phyloP scores from a whole-genome alignment of 1,140 invertebrate species.

The Ceratina australensis region DNA sequence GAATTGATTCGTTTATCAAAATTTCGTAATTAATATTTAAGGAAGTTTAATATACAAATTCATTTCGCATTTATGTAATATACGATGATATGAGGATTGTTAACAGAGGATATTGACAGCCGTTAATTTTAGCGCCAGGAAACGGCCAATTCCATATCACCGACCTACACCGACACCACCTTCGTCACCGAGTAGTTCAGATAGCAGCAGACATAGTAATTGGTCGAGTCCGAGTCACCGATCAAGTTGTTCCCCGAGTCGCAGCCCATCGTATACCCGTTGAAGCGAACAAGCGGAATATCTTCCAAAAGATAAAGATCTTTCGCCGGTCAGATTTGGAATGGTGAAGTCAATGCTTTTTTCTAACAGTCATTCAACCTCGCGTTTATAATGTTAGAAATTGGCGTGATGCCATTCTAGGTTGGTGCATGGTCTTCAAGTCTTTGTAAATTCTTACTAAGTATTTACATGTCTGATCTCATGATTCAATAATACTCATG shows the following conservation, averaged over 20 bases:
- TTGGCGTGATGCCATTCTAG: constrained; percentile 13
- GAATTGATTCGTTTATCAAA: too few relatives aligned
- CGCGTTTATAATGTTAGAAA: constrained; percentile 27
- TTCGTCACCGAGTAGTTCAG: constrained; percentile 84
- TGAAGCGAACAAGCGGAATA: constrained; percentile 36
- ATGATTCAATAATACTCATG: constrained; percentile 44
- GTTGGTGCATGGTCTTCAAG: constrained; percentile 38
- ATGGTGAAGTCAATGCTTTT: constrained; percentile 26
- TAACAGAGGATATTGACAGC: constrained; percentile 45
- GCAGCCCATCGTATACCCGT: constrained; percentile 73
- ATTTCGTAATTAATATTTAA: too few relatives aligned
- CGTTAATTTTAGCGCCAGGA: constrained; percentile 87
- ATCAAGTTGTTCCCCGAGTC: constrained; percentile 75
- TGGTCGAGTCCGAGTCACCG: constrained; percentile 78
- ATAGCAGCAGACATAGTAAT: constrained; percentile 80
- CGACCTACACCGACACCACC: constrained; percentile 88
- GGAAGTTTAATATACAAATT: not conserved
- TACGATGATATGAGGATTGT: not conserved
- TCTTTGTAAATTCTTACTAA: constrained; percentile 35
- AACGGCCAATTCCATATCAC: constrained; percentile 93
- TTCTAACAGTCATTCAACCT: constrained; percentile 21
- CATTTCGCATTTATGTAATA: constrained; percentile 3
- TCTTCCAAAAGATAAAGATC: constrained; percentile 24
- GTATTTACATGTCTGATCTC: constrained; percentile 45
- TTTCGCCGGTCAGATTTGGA: constrained; percentile 46